Percentiles rank a stretch among this genome's conserved stretches.
Evolutionary conservation across 2,888 invertebrate species (phyloP).

Genomic region (Rugalucina vietnamica): DNA sequence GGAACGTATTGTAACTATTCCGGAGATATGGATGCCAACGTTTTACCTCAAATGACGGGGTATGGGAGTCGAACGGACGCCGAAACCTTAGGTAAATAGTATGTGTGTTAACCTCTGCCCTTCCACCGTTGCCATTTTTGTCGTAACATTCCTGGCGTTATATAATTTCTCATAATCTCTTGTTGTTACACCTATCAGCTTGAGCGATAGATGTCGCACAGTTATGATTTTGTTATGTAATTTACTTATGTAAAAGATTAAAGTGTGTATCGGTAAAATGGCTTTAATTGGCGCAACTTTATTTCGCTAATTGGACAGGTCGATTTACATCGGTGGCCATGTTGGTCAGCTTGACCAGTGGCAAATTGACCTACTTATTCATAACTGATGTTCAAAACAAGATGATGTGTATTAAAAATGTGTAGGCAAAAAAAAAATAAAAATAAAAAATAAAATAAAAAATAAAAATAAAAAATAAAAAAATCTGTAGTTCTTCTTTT

Average conservation of each 20-base stretch:
- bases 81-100: constrained; percentile 61
- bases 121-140: constrained; percentile 46
- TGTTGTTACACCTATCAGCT: background rate
- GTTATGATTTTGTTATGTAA: background rate
- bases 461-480: no score
- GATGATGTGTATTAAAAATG: background rate
- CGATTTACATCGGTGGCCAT: constrained; percentile 35
- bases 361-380: background rate
- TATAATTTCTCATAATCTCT: constrained; percentile 53
- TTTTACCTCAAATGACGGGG: constrained; percentile 59
- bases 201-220: background rate
- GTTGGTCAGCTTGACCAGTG: constrained; percentile 17
- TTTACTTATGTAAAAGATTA: background rate
- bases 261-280: background rate
- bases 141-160: constrained; percentile 47
- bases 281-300: background rate
- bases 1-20: constrained; percentile 69
- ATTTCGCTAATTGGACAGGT: background rate
- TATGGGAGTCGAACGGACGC: constrained; percentile 47
- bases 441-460: background rate
- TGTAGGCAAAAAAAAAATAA: background rate
- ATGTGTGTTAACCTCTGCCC: constrained; percentile 59
- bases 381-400: no score
- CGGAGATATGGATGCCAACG: constrained; percentile 60
- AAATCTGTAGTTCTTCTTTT: no score